Evolutionary conservation across 2,113 vertebrate species (phyloP).

Genomic region (Empidonax traillii): DNA sequence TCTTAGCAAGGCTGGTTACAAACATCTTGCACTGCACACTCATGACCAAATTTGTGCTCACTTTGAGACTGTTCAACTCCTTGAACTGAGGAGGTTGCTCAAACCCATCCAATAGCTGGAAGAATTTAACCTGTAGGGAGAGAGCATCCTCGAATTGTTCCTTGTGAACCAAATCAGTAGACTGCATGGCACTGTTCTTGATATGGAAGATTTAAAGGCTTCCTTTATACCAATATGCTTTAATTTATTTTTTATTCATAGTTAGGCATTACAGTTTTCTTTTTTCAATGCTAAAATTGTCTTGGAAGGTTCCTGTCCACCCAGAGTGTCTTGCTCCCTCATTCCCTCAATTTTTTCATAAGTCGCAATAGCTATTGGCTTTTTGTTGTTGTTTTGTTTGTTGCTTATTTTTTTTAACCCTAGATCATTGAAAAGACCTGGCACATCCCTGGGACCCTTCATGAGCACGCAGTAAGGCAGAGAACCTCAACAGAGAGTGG

Average conservation of each 20-base stretch:
- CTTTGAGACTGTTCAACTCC: neutral
- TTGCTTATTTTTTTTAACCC: neutral
- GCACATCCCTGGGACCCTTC: neutral
- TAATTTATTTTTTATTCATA: neutral
- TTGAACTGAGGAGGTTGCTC: neutral
- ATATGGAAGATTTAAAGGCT: neutral
- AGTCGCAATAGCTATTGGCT: neutral
- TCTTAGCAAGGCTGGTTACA: neutral
- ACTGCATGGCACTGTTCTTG: neutral
- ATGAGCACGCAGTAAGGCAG: neutral
- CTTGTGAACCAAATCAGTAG: neutral
- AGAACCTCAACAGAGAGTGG: neutral
- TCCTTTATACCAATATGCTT: neutral
- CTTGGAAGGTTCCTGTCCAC: neutral
- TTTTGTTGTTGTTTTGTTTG: neutral
- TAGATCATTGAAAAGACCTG: neutral
- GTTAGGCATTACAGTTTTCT: neutral
- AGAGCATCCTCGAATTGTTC: neutral
- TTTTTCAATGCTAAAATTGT: neutral
- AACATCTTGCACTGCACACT: accelerated
- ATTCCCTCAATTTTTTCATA: neutral
- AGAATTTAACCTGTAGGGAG: neutral
- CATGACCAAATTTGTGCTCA: neutral
- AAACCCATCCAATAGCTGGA: neutral
- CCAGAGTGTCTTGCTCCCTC: neutral